Percentiles rank a stretch among this genome's conserved stretches.
These are phyloP conservation scores for Unio delphinus DNA, from an alignment of 2,888 invertebrate species.

Conservation along the genomic window DNA sequence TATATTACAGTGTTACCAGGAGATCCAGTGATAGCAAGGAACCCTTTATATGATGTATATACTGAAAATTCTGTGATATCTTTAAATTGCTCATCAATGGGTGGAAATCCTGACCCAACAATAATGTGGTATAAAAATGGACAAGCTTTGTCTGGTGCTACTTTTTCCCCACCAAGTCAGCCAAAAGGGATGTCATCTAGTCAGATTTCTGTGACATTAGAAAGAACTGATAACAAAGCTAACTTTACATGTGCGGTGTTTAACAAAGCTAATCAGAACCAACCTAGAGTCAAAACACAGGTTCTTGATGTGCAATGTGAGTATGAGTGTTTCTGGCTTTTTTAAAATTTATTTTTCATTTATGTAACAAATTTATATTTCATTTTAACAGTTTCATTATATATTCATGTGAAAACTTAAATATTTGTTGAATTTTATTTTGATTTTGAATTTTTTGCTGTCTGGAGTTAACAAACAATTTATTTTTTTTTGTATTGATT, in stretches of 20 bases:
- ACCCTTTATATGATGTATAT: conserved; percentile 26
- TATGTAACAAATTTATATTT: neutral
- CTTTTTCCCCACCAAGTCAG: conserved; percentile 14
- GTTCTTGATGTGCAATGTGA: conserved; percentile 56
- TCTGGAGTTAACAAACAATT: too few relatives aligned
- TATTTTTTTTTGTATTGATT: too few relatives aligned
- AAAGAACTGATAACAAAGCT: conserved; percentile 49
- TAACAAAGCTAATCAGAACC: conserved; percentile 51
- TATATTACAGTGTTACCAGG: conserved; percentile 55
- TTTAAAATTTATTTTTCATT: neutral
- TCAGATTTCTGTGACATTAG: conserved; percentile 26
- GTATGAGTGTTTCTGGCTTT: conserved; percentile 22
- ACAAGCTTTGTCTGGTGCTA: conserved; percentile 35
- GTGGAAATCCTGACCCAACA: conserved; percentile 56
- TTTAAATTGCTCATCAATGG: conserved; percentile 51
- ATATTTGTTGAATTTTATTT: too few relatives aligned
- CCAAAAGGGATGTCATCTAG: conserved; percentile 36
- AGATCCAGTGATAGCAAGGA: conserved; percentile 34
- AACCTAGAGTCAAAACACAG: conserved; percentile 29
- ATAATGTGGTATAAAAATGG: conserved; percentile 55
- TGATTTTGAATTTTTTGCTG: too few relatives aligned
- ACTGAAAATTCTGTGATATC: conserved; percentile 47
- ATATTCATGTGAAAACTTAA: neutral
- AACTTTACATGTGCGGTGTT: conserved; percentile 54
- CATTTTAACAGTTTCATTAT: neutral